phyloP scores from a whole-genome alignment of 2,888 invertebrate species.

The Callinectes sapidus region DNA sequence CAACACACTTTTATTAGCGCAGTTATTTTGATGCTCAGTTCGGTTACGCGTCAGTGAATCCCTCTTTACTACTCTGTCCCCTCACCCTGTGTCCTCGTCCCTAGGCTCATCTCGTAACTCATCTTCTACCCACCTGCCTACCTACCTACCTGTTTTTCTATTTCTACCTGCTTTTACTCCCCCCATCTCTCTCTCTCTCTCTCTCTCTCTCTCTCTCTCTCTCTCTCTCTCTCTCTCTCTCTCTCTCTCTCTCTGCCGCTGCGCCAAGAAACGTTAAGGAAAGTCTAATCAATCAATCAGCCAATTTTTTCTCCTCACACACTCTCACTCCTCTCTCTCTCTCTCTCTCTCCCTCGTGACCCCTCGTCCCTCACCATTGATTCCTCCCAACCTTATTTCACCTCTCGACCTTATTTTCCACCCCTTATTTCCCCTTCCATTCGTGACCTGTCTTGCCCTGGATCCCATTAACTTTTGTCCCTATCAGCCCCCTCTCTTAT shows the following conservation, averaged over 20 bases:
- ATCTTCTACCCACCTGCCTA: not conserved
- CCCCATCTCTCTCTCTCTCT: no score
- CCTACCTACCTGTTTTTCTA: not conserved
- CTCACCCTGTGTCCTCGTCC: not conserved
- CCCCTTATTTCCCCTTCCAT: not conserved
- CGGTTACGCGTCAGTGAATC: not conserved
- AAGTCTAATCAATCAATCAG: not conserved
- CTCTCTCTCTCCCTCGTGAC: not conserved
- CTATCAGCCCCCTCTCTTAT: not conserved
- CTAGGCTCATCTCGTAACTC: no score
- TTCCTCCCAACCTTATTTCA: not conserved
- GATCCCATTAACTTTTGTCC: not conserved
- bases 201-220: not conserved
- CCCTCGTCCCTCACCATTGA: not conserved
- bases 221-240: not conserved
- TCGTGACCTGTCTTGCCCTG: not conserved
- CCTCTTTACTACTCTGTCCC: not conserved
- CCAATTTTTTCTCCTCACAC: not conserved
- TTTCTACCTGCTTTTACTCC: not conserved
- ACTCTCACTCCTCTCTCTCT: not conserved
- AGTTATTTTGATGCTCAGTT: not conserved
- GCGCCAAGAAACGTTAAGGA: not conserved
- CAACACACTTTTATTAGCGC: not conserved
- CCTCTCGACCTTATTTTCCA: not conserved
- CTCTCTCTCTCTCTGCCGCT: not conserved